Evolutionary conservation across 2,888 invertebrate species (phyloP).

Genomic region (Baccha elongata): DNA sequence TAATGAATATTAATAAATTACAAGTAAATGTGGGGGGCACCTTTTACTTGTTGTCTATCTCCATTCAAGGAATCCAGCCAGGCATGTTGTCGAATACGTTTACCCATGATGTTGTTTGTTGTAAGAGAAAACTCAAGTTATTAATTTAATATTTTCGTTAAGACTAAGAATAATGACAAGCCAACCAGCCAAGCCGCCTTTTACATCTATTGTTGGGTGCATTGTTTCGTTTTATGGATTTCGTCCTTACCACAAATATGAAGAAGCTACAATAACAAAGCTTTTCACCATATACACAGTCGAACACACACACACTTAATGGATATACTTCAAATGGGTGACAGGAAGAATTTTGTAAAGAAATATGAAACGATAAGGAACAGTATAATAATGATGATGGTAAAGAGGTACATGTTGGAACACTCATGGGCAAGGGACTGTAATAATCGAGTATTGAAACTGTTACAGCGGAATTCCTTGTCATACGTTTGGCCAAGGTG

Average conservation of each 20-base stretch:
- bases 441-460: conserved; percentile 71
- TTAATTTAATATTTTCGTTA: conserved; percentile 67
- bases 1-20: conserved; percentile 67
- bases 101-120: conserved; percentile 20
- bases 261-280: conserved; percentile 13
- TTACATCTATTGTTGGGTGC: conserved; percentile 34
- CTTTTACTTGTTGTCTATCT: not conserved
- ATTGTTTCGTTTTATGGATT: conserved; percentile 55
- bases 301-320: not conserved
- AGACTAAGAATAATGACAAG: conserved; percentile 48
- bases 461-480: conserved; percentile 62
- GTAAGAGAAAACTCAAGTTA: conserved; percentile 42
- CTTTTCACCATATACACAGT: not conserved
- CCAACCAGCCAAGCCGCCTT: conserved; percentile 31
- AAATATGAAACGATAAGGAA: conserved; percentile 64
- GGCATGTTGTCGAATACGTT: not conserved
- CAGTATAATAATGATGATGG: conserved; percentile 40
- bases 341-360: conserved; percentile 66
- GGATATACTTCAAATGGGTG: conserved; percentile 28
- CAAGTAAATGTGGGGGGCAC: not conserved
- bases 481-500: conserved; percentile 24
- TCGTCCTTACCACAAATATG: conserved; percentile 54
- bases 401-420: conserved; percentile 20
- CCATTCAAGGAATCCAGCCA: not conserved
- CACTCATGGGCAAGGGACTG: conserved; percentile 59